A percentile compares a stretch with the other conserved stretches of the same genome.
These are phyloP conservation scores for Orestias chungarensis DNA, from an alignment of 2,797 vertebrate genomes.

Conservation along the genomic window DNA sequence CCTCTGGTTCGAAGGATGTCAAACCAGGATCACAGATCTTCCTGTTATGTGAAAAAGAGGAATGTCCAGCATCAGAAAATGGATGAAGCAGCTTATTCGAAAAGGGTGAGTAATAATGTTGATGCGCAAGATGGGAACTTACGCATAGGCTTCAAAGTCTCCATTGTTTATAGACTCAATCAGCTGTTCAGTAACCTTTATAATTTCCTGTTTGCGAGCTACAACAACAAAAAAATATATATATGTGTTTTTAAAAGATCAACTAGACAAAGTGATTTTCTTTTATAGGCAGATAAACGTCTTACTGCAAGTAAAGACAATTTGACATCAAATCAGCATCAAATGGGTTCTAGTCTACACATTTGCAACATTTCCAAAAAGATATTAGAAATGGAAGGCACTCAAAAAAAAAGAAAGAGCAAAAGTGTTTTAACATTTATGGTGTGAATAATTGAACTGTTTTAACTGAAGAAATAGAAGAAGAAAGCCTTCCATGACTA, in stretches of 20 bases:
- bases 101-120: background rate
- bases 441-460: constrained; percentile 10
- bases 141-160: constrained; percentile 95
- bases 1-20: constrained; percentile 95
- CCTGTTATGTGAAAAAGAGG: constrained; percentile 64
- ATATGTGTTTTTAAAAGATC: constrained; percentile 19
- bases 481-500: constrained; percentile 75
- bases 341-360: constrained; percentile 65
- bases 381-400: constrained; percentile 76
- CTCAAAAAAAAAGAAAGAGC: constrained; percentile 17
- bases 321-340: constrained; percentile 43
- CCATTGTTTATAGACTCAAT: constrained; percentile 91
- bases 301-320: constrained; percentile 36
- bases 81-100: background rate
- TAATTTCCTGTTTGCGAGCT: constrained; percentile 83
- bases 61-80: constrained; percentile 9
- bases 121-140: constrained; percentile 66
- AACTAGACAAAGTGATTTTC: constrained; percentile 7
- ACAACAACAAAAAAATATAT: constrained; percentile 58
- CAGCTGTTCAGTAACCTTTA: constrained; percentile 94
- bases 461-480: constrained; percentile 15
- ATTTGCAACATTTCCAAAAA: constrained; percentile 41
- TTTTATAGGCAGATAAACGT: constrained; percentile 50
- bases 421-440: constrained; percentile 13
- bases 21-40: constrained; percentile 94